phyloP scores from a whole-genome alignment of 1,140 invertebrate species.

The Mercenaria mercenaria region DNA sequence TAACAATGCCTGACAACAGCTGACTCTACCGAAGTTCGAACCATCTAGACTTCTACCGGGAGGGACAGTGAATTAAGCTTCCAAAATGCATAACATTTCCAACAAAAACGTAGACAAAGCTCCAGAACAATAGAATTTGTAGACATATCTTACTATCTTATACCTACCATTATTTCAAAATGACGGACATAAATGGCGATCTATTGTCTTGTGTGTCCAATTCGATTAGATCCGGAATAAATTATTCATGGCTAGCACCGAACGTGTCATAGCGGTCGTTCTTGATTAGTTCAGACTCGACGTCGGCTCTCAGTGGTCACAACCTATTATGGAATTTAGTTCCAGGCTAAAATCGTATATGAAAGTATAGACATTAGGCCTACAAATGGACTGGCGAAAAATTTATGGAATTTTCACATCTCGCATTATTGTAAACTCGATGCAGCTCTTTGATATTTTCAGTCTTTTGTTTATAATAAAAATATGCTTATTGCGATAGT shows the following conservation, averaged over 20 bases:
- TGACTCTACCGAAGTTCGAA: no score
- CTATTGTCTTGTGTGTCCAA: constrained; percentile 25
- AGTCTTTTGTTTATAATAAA: no score
- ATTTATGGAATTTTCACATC: not conserved
- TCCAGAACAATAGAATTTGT: no score
- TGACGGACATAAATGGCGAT: constrained; percentile 35
- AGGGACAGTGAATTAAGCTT: no score
- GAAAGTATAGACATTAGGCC: not conserved
- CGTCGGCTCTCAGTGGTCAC: constrained; percentile 26
- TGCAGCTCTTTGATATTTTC: no score
- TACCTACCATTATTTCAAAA: constrained; percentile 40
- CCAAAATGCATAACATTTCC: no score
- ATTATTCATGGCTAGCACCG: constrained; percentile 48
- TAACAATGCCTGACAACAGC: no score
- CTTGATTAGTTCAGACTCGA: constrained; percentile 34
- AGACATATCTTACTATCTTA: no score
- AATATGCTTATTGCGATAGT: no score
- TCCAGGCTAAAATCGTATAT: constrained; percentile 24
- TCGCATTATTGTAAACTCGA: no score
- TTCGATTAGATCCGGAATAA: constrained; percentile 39
- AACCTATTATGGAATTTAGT: constrained; percentile 36
- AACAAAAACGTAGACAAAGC: no score
- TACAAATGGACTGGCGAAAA: not conserved
- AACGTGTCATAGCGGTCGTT: constrained; percentile 34
- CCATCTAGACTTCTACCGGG: no score